Conservation (phyloP, 2,113 vertebrate genomes). For the Colinus virginianus region DNA sequence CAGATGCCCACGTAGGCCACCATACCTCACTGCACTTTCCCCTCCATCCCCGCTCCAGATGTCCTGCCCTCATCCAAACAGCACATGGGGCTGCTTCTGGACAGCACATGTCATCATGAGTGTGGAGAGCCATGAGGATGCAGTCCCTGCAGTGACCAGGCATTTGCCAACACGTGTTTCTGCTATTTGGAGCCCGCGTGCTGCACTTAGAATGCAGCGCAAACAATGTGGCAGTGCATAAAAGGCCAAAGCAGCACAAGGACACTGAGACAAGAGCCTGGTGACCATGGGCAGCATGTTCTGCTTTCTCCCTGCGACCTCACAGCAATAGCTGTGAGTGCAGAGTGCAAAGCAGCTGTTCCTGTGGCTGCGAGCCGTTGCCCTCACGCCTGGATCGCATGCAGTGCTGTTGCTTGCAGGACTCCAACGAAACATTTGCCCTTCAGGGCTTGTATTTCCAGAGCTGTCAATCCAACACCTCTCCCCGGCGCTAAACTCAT, state of each 20-base stretch:
- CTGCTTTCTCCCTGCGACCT: not conserved
- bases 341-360: constrained; percentile 19
- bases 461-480: constrained; percentile 49
- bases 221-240: not conserved
- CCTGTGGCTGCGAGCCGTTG: not conserved
- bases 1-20: not conserved
- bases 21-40: not conserved
- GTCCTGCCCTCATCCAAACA: not conserved
- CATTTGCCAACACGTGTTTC: constrained; percentile 54
- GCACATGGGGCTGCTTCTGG: constrained; percentile 45
- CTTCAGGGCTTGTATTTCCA: constrained; percentile 7
- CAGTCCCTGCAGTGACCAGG: constrained; percentile 19
- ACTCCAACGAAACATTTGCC: constrained; percentile 3
- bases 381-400: not conserved
- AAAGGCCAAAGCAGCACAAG: constrained; percentile 19
- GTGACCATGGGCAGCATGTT: not conserved
- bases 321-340: not conserved
- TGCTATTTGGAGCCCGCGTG: not conserved
- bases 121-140: not conserved
- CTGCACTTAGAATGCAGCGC: not conserved
- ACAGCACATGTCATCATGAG: constrained; percentile 21
- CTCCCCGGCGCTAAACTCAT: not conserved
- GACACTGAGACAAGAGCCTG: not conserved
- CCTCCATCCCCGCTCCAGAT: not conserved
- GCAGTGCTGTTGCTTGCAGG: not conserved